Evolutionary conservation across 2,797 vertebrate species (phyloP).

Genomic region (Betta splendens): DNA sequence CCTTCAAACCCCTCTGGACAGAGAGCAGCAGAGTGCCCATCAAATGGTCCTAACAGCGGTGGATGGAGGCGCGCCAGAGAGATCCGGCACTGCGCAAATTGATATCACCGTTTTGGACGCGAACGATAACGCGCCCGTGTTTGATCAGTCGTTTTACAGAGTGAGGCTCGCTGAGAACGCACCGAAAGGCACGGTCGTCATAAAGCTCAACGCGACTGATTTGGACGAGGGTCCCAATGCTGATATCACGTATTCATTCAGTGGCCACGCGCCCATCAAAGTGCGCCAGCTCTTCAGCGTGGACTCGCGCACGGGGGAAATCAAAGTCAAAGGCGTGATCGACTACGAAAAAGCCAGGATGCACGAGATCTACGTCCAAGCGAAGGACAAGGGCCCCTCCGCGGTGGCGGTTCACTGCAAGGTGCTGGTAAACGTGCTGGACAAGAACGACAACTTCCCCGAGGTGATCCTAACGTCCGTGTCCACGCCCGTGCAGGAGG

Average conservation of each 20-base stretch:
- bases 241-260: constrained; percentile 90
- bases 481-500: constrained; percentile 89
- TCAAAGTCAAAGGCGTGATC: constrained; percentile 86
- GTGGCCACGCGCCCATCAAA: constrained; percentile 84
- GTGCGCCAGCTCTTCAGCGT: constrained; percentile 89
- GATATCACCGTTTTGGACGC: constrained; percentile 87
- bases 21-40: constrained; percentile 86
- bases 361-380: constrained; percentile 91
- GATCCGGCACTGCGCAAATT: constrained; percentile 86
- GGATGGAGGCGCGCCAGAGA: constrained; percentile 88
- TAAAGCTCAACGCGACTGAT: constrained; percentile 89
- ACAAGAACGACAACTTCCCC: constrained; percentile 90
- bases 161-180: constrained; percentile 87
- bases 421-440: constrained; percentile 88
- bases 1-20: constrained; percentile 85
- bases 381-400: constrained; percentile 89
- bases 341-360: constrained; percentile 89
- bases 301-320: constrained; percentile 86
- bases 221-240: constrained; percentile 89
- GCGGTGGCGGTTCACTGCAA: constrained; percentile 91
- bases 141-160: constrained; percentile 87
- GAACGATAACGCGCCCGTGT: constrained; percentile 91
- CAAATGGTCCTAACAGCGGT: constrained; percentile 88
- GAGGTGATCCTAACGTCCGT: constrained; percentile 90
- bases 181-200: constrained; percentile 84